A percentile compares a stretch with the other conserved stretches of the same genome.
Evolutionary conservation across 2,797 vertebrate species (phyloP).

Genomic region (Arrhamphus sclerolepis): DNA sequence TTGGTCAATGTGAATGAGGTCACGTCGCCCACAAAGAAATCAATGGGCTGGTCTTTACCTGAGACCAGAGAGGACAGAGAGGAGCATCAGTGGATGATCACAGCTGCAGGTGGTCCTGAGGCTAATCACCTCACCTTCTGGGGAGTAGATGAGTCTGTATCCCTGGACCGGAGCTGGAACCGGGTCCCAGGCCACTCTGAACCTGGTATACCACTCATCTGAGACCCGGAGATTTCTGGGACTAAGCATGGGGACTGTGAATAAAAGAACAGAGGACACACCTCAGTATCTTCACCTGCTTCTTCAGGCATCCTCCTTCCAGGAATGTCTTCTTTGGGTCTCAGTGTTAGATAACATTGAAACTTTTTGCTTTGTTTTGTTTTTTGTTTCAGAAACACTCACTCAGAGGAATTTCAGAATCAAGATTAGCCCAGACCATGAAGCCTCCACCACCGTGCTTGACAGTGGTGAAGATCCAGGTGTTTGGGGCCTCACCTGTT

Average conservation of each 20-base stretch:
- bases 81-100: background rate
- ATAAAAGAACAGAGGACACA: no score
- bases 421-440: no score
- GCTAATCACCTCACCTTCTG: conserved; percentile 81
- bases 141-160: conserved; percentile 92
- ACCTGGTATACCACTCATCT: conserved; percentile 97
- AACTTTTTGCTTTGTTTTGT: no score
- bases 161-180: conserved; percentile 90
- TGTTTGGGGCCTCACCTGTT: conserved; percentile 86
- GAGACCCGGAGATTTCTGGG: conserved; percentile 93
- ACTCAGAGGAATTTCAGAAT: no score
- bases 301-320: no score
- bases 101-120: no score
- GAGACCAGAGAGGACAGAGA: background rate
- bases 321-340: no score
- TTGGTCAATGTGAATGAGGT: conserved; percentile 91
- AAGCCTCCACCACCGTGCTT: no score
- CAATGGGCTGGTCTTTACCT: conserved; percentile 85
- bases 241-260: conserved; percentile 87
- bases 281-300: no score
- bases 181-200: conserved; percentile 95
- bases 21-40: conserved; percentile 94
- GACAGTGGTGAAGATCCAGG: no score
- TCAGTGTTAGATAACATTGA: no score
- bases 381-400: no score